Evolutionary conservation across 2,113 vertebrate species (phyloP).

Genomic region (Atlantisia rogersi): DNA sequence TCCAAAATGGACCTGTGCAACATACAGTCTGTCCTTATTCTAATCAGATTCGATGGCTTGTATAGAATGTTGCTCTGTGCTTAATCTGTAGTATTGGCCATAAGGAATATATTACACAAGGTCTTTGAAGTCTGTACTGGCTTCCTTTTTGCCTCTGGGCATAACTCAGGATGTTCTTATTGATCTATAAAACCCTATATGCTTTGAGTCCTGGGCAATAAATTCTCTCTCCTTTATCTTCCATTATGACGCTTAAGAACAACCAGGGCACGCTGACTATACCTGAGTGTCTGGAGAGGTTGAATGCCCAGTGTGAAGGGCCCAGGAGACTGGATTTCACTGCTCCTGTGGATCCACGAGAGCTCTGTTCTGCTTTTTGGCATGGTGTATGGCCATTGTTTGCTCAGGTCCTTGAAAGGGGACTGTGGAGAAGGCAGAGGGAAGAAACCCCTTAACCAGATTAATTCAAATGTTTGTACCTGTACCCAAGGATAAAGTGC

Average conservation of each 20-base stretch:
- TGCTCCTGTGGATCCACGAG: background rate
- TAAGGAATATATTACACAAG: conserved; percentile 61
- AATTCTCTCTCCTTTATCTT: conserved; percentile 64
- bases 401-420: background rate
- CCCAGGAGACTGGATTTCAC: background rate
- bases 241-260: conserved; percentile 29
- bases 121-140: conserved; percentile 66
- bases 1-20: background rate
- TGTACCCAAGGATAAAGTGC: background rate
- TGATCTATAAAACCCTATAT: conserved; percentile 68
- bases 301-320: background rate
- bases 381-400: background rate
- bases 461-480: background rate
- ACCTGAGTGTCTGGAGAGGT: background rate
- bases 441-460: background rate
- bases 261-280: background rate
- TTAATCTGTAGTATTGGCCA: conserved; percentile 59
- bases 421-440: background rate
- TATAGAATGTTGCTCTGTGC: conserved; percentile 27
- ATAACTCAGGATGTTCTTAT: conserved; percentile 62
- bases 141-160: conserved; percentile 64
- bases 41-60: background rate
- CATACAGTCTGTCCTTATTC: background rate
- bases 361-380: background rate
- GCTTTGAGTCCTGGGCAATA: conserved; percentile 59